A percentile compares a stretch with the other conserved stretches of the same genome.
These are phyloP conservation scores for Anarrhichthys ocellatus DNA, from an alignment of 2,113 vertebrate species.

Conservation along the genomic window DNA sequence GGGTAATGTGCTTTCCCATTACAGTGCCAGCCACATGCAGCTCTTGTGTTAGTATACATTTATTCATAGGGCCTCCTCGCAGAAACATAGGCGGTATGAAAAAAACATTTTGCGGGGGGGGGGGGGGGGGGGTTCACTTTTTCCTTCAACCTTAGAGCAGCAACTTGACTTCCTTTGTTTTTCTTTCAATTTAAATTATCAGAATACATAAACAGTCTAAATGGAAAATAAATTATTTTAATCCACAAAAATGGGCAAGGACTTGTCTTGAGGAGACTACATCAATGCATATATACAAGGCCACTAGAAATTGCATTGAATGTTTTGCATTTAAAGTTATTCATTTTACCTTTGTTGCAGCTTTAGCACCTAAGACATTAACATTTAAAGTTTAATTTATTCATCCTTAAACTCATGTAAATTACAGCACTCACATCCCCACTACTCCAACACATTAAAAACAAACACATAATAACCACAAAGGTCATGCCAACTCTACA, in stretches of 20 bases:
- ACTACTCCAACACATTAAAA: not conserved
- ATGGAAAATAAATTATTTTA: not conserved
- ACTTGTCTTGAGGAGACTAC: not conserved
- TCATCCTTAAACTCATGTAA: not conserved
- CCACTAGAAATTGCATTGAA: not conserved
- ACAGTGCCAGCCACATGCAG: conserved; percentile 37
- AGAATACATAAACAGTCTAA: not conserved
- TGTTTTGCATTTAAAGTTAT: not conserved
- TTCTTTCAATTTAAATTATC: not conserved
- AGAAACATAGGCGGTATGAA: conserved; percentile 51
- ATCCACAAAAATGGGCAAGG: not conserved
- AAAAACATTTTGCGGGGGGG: conserved; percentile 35
- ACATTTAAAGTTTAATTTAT: not conserved
- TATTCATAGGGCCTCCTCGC: conserved; percentile 69
- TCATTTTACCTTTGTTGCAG: not conserved
- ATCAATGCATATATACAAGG: not conserved
- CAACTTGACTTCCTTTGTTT: conserved; percentile 20
- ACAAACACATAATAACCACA: not conserved
- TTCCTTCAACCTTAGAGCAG: conserved; percentile 7
- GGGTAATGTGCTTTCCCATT: conserved; percentile 47
- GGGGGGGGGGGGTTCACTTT: conserved; percentile 32
- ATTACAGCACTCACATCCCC: not conserved
- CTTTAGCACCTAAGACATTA: not conserved
- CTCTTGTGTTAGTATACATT: conserved; percentile 71
- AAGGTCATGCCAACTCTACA: not conserved